Base-by-base conservation (phyloP, 2,797 vertebrate genomes). In the Pseudochromis fuscus region DNA sequence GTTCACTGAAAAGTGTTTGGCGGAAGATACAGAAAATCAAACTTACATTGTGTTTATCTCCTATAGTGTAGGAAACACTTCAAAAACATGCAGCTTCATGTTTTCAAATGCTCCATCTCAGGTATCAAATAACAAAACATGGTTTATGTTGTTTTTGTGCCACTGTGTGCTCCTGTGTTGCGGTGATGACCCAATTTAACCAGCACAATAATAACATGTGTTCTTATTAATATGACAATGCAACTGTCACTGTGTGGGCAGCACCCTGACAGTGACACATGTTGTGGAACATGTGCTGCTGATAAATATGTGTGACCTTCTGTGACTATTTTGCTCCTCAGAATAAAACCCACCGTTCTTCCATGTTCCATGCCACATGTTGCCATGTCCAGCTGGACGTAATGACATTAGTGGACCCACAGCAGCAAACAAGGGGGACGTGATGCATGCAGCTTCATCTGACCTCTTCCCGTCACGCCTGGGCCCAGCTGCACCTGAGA, bases 271-370 rank as follows among this genome's bases (percentile, higher is more conserved):
- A 8, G 38, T 1, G 13, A 52, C 6, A 51, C 52, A 45, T 75
- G 72, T 55, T 38, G 15, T 27, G 12, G 50, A 58, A 59, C 50
- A 53, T 53, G 56, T 27, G 59, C 51, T 33, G 44, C 52, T 62
- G 4, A 66, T 75, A 21, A 75, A 58, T 35, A 33, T 21, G 3
- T 27, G 9, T 3, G 56, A 62, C 74, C 48, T 48, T 21, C 12
- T 16, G 38, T 50, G 37, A 50, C 1, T 37, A 55, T 38, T 38
- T 60, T 7, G 0, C 44, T 4, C 11, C n/a, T 30, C 2, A 30
- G 1, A 31, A 27, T 52, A 23, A 77, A 51, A 50, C 18, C 21
- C 4, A 16, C 37, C 23, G 44, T 27, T 25, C 9, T 25, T 40
- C 4, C 18, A 8, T 3, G 18, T 28, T 64, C n/a, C n/a, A n/a